Evolutionary conservation across 2,888 invertebrate species (phyloP).

Genomic region (Diabrotica balteata): DNA sequence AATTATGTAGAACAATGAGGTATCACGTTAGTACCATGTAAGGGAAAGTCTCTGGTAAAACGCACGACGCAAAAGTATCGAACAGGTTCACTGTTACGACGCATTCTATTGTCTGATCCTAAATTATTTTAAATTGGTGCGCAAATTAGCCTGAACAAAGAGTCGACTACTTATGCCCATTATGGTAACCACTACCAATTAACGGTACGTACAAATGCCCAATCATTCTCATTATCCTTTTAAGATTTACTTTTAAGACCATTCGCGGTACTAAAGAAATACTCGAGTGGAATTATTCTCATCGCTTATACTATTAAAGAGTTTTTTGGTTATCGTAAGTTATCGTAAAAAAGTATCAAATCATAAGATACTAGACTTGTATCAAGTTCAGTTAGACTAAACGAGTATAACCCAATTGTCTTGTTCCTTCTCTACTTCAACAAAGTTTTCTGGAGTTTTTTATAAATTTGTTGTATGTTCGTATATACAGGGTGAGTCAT

Average conservation of each 20-base stretch:
- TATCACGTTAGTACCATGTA: conserved; percentile 5
- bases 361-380: too few relatives aligned
- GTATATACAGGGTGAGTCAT: too few relatives aligned
- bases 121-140: conserved; percentile 50
- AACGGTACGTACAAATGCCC: conserved; percentile 47
- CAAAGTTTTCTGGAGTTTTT: too few relatives aligned
- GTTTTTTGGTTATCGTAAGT: too few relatives aligned
- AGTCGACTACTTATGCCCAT: conserved; percentile 43
- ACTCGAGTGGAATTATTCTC: neutral
- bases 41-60: conserved; percentile 9
- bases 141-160: conserved; percentile 50
- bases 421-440: too few relatives aligned
- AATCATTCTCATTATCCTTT: conserved; percentile 44
- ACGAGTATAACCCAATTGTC: too few relatives aligned
- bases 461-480: too few relatives aligned
- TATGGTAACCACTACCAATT: conserved; percentile 50
- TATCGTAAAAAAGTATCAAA: too few relatives aligned
- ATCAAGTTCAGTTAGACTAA: too few relatives aligned
- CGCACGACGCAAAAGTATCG: conserved; percentile 4
- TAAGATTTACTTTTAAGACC: conserved; percentile 35
- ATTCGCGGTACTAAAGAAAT: conserved; percentile 13
- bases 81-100: conserved; percentile 24
- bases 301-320: too few relatives aligned
- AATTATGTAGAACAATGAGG: too few relatives aligned
- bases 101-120: conserved; percentile 44